Conservation (phyloP, 2,113 vertebrate species). For the Eulacestoma nigropectus region DNA sequence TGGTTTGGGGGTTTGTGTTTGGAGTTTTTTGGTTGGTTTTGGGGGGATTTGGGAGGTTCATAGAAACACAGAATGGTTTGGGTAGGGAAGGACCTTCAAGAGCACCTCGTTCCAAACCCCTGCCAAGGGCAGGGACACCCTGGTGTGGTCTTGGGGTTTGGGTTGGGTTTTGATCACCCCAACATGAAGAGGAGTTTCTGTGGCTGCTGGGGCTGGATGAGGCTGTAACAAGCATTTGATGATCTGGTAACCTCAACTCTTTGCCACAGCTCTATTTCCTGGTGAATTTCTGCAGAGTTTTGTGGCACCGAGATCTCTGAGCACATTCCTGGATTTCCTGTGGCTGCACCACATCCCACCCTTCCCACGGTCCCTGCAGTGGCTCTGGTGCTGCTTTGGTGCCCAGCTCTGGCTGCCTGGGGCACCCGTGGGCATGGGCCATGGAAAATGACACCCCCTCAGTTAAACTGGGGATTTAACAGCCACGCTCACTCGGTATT, state of each 20-base stretch:
- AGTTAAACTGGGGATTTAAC: neutral
- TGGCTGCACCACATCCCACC: fast-evolving
- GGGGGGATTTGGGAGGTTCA: too few relatives aligned
- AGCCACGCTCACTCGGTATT: neutral
- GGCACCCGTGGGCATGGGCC: neutral
- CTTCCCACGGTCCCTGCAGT: fast-evolving
- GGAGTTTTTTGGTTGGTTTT: neutral
- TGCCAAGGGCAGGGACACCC: neutral
- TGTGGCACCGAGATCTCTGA: neutral
- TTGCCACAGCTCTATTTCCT: fast-evolving
- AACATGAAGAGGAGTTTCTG: fast-evolving
- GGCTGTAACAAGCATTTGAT: fast-evolving
- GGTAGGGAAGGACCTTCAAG: neutral
- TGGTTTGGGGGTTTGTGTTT: too few relatives aligned
- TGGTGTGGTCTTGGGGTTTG: neutral
- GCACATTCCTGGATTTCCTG: fast-evolving
- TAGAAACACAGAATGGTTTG: neutral
- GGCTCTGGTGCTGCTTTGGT: neutral
- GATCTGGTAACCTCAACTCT: too few relatives aligned
- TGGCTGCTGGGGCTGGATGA: neutral
- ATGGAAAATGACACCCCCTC: fast-evolving
- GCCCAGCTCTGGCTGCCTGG: neutral
- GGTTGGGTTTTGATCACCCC: neutral
- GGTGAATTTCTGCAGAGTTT: fast-evolving
- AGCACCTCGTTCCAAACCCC: fast-evolving